Evolutionary conservation across 2,888 invertebrate genomes (phyloP).

Genomic region (Pteria penguin): DNA sequence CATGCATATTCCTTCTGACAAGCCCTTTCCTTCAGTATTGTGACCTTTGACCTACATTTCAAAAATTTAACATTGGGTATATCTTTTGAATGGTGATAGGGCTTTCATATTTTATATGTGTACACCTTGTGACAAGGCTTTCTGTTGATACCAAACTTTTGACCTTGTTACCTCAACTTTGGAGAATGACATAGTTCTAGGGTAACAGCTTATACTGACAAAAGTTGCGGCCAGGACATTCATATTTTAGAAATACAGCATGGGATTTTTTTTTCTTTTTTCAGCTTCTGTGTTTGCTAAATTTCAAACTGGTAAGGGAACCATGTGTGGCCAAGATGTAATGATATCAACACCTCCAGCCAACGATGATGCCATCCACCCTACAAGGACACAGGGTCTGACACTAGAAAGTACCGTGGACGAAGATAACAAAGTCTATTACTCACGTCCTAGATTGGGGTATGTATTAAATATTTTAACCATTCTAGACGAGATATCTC

Average conservation of each 20-base stretch:
- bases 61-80: not conserved
- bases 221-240: not conserved
- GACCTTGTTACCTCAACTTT: not conserved
- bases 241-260: not conserved
- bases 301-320: conserved; percentile 36
- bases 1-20: not conserved
- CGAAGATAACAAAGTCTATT: conserved; percentile 58
- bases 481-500: too few species aligned
- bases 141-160: not conserved
- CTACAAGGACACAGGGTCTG: conserved; percentile 40
- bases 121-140: not conserved
- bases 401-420: conserved; percentile 50
- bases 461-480: too few species aligned
- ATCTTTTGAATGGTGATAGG: not conserved
- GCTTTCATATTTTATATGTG: not conserved
- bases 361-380: conserved; percentile 73
- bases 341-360: conserved; percentile 59
- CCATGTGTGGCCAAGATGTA: conserved; percentile 44
- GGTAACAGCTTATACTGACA: not conserved
- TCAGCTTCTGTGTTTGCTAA: conserved; percentile 55
- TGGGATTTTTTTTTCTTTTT: conserved; percentile 1
- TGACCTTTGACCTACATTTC: not conserved
- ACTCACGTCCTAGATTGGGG: conserved; percentile 69
- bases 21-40: not conserved
- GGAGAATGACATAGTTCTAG: too few species aligned